These are phyloP conservation scores for Yponomeuta malinellus DNA, from an alignment of 2,888 invertebrate genomes.

Conservation along the genomic window DNA sequence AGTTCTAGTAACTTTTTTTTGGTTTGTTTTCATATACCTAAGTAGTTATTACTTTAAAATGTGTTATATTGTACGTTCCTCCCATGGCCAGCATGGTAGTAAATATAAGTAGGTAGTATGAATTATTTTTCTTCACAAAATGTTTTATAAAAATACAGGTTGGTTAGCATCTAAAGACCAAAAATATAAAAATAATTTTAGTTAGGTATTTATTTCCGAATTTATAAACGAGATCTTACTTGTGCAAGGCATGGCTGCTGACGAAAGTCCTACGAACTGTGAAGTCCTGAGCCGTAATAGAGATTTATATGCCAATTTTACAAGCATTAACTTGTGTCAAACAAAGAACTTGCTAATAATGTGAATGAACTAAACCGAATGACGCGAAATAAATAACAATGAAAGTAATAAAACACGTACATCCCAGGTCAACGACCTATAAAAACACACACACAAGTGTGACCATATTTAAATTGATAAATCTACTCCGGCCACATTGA, in stretches of 20 bases:
- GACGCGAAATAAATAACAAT: neutral
- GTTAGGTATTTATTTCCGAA: neutral
- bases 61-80: too few species aligned
- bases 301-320: neutral
- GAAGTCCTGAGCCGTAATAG: constrained; percentile 20
- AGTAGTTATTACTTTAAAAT: too few species aligned
- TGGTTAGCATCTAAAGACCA: neutral
- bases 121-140: neutral
- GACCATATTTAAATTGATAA: too few species aligned
- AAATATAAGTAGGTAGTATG: too few species aligned
- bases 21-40: too few species aligned
- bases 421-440: neutral
- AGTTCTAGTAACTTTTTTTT: too few species aligned
- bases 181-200: neutral
- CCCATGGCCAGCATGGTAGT: too few species aligned
- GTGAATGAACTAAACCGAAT: neutral
- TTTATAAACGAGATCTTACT: neutral
- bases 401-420: neutral
- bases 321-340: neutral
- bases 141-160: neutral
- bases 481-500: too few species aligned
- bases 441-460: too few species aligned
- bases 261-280: constrained; percentile 29
- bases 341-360: neutral
- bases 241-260: constrained; percentile 37